Evolutionary conservation across 2,888 invertebrate genomes (phyloP).

Genomic region (Heteropelma amictum): DNA sequence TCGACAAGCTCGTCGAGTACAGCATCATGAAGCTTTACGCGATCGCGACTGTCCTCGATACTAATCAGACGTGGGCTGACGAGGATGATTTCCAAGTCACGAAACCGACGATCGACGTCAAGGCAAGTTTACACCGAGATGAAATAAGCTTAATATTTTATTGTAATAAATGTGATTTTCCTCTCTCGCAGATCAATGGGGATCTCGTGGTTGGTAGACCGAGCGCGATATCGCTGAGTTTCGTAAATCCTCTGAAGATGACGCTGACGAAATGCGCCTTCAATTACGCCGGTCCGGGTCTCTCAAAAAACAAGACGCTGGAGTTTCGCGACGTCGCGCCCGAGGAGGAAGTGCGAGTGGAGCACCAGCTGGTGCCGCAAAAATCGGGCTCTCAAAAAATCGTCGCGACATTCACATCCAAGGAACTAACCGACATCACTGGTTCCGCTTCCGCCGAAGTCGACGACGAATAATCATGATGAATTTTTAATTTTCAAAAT

Average conservation of each 20-base stretch:
- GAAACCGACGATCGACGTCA: conserved; percentile 85
- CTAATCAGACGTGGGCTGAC: conserved; percentile 89
- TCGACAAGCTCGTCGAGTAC: conserved; percentile 89
- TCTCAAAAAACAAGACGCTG: conserved; percentile 81
- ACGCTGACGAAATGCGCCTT: conserved; percentile 84
- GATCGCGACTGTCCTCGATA: conserved; percentile 88
- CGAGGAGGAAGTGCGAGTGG: conserved; percentile 79
- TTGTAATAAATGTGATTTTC: too few species aligned
- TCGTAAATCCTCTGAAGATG: conserved; percentile 85
- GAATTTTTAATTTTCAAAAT: neutral
- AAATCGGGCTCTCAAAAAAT: conserved; percentile 83
- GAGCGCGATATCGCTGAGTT: conserved; percentile 80
- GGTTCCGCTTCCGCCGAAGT: conserved; percentile 84
- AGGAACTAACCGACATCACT: conserved; percentile 84
- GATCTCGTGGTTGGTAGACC: conserved; percentile 81
- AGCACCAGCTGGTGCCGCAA: conserved; percentile 82
- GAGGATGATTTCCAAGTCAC: conserved; percentile 90
- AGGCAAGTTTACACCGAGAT: conserved; percentile 79
- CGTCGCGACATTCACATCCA: conserved; percentile 85
- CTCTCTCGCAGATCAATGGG: conserved; percentile 81
- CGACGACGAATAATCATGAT: conserved; percentile 62
- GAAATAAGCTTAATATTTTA: too few species aligned
- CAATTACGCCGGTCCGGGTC: conserved; percentile 85
- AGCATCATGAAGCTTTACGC: conserved; percentile 89
- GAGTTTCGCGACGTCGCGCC: conserved; percentile 81